Base-by-base conservation (phyloP, 1,140 invertebrate species). In the Hyles vespertilio region DNA sequence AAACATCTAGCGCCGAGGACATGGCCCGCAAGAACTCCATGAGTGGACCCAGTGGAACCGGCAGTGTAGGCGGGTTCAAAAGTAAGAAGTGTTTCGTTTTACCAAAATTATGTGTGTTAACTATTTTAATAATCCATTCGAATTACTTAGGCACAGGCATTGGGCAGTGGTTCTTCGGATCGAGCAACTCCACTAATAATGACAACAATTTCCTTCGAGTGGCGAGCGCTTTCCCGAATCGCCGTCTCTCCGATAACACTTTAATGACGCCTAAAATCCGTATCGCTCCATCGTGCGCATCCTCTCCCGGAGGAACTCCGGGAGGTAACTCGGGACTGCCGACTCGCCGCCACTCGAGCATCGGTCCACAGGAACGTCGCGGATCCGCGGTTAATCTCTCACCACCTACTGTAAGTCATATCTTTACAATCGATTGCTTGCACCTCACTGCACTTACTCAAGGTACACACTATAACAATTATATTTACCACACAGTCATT, bases 211-310 rank as follows among this genome's bases (percentile, higher is more conserved):
- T 96, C 88, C 89, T 98, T 73, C 92, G 95, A 47, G 96, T 98
- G 3, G 92, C 56, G 32, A 59, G 92, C 73, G 92, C 93, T 3
- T 95, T 96, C 77, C 93, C 95, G 12, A 96, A 93, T 77, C 93
- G 96, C 51, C 93, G 96, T 43, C 91, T 97, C 32, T 97, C 96
- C 3, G 96, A 98, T 87, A 98, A 97, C 85, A 96, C 96, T 32
- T 89, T 98, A 69, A 96, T 96, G 93, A 95, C 96, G 32, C 95
- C 96, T 8, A 97, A 95, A 89, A 97, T 96, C 65, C 91, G 94
- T 9, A 93, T 96, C 44, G 94, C 94, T 3, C 95, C 94, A 44
- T 96, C 94, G n/a, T 96, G 95, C 78, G 94, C 93, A 3, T 96
- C 94, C 9, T 96, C 95, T 3, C 95, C 96, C 0, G 95, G 95